Percentiles rank a stretch among this genome's conserved stretches.
Evolutionary conservation across 1,140 invertebrate genomes (phyloP).

Genomic region (Eumeta japonica): DNA sequence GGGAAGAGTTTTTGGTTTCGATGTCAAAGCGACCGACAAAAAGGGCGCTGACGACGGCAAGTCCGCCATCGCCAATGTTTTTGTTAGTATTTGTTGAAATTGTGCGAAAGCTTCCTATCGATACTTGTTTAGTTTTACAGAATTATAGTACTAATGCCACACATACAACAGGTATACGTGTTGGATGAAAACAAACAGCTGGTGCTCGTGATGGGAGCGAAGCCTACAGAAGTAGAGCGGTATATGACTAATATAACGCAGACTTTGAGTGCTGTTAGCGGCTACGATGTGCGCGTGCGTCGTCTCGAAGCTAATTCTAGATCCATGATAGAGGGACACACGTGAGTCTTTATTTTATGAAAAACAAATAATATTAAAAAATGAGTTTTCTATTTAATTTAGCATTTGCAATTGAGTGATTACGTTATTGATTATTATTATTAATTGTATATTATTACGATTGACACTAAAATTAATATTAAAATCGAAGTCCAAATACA

Average conservation of each 20-base stretch:
- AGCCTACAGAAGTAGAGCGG: constrained; percentile 72
- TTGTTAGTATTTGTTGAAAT: constrained; percentile 62
- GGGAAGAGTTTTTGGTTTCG: constrained; percentile 77
- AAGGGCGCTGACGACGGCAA: constrained; percentile 73
- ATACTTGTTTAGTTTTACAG: not conserved
- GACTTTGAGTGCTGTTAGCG: constrained; percentile 69
- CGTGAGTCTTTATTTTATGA: constrained; percentile 60
- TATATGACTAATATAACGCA: constrained; percentile 70
- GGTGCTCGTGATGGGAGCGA: constrained; percentile 72
- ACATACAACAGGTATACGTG: constrained; percentile 73
- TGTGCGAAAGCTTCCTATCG: not conserved
- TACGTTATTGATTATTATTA: too few species aligned
- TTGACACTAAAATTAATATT: too few species aligned
- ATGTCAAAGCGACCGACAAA: constrained; percentile 84
- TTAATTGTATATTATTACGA: too few species aligned
- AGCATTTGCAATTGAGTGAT: too few species aligned
- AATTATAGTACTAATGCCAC: too few species aligned
- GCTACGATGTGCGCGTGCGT: constrained; percentile 73
- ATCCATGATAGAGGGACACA: constrained; percentile 56
- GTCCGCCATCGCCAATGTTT: constrained; percentile 79
- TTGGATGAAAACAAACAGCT: constrained; percentile 78
- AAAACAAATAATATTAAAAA: constrained; percentile 4
- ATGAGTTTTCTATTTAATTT: not conserved
- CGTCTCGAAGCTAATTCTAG: constrained; percentile 70
- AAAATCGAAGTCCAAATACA: too few species aligned